These are phyloP conservation scores for Tenthredo notha DNA, from an alignment of 2,888 invertebrate species.

Conservation along the genomic window DNA sequence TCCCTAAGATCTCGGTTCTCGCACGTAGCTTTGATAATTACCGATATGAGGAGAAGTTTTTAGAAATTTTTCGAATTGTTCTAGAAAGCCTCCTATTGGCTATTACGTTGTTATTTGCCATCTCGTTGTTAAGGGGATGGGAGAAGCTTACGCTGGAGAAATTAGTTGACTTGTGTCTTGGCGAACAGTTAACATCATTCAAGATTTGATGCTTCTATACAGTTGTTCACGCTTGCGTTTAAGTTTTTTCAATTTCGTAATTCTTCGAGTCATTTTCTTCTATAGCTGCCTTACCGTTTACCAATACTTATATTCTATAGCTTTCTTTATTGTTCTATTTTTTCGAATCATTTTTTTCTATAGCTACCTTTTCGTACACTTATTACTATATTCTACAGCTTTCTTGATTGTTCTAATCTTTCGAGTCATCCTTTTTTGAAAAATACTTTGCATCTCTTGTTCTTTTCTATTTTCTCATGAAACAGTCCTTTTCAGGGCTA, in stretches of 20 bases:
- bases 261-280: too few relatives aligned
- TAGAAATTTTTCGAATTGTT: too few relatives aligned
- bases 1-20: too few relatives aligned
- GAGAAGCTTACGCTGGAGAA: not conserved
- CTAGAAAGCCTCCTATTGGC: too few relatives aligned
- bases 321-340: not conserved
- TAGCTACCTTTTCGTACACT: not conserved
- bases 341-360: not conserved
- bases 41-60: too few relatives aligned
- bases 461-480: not conserved
- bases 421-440: not conserved
- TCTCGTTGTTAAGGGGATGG: not conserved
- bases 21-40: too few relatives aligned
- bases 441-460: not conserved
- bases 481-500: slow-evolving; percentile 8
- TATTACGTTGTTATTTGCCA: not conserved
- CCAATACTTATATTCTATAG: too few relatives aligned
- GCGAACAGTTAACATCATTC: not conserved
- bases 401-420: not conserved
- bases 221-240: not conserved
- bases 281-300: too few relatives aligned
- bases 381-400: not conserved
- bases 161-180: not conserved
- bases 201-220: not conserved
- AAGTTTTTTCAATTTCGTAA: not conserved